Conservation (phyloP, 2,113 vertebrate genomes). For the Mustelus asterias region DNA sequence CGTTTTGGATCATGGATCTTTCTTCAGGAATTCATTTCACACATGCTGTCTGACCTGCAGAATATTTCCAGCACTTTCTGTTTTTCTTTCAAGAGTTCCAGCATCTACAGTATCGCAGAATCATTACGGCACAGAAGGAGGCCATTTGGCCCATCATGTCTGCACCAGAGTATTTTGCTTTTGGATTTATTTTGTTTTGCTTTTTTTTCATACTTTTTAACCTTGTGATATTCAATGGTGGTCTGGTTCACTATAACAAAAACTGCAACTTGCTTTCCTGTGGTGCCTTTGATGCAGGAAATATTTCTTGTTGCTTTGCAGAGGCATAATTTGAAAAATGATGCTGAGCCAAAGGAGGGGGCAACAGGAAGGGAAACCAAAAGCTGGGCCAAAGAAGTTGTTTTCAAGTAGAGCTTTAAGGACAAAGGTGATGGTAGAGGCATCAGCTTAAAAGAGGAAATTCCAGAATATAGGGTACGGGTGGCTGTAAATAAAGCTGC, state of each 20-base stretch:
- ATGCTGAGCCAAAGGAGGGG: not conserved
- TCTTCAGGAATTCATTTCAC: not conserved
- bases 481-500: not conserved
- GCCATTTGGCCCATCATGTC: too few species aligned
- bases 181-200: not conserved
- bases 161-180: not conserved
- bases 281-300: not conserved
- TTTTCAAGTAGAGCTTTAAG: not conserved
- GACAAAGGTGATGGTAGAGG: not conserved
- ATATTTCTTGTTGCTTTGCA: not conserved
- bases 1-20: not conserved
- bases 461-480: not conserved
- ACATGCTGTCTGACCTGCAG: not conserved
- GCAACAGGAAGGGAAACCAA: not conserved
- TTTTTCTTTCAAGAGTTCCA: not conserved
- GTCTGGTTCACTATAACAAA: not conserved
- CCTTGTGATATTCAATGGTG: not conserved
- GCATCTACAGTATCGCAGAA: not conserved
- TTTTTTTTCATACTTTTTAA: not conserved
- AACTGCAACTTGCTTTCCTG: not conserved
- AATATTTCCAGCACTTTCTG: not conserved
- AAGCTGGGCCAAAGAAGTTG: not conserved
- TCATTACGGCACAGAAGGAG: too few species aligned
- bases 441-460: not conserved
- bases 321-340: not conserved